These are phyloP conservation scores for Tiliacea citrago DNA, from an alignment of 2,888 invertebrate genomes.

Conservation along the genomic window DNA sequence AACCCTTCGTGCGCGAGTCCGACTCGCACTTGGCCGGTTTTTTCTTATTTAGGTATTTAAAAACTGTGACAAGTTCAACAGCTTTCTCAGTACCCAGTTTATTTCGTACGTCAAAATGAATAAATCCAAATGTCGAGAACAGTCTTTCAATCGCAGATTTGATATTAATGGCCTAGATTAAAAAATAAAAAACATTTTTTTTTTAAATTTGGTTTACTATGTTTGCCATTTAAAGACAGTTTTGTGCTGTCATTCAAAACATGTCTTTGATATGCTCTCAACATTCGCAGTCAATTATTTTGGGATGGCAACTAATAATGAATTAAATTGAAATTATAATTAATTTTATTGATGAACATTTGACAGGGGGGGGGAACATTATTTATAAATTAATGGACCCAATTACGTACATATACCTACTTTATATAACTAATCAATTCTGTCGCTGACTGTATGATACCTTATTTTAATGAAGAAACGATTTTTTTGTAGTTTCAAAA, in stretches of 20 bases:
- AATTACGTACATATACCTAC: too few species aligned
- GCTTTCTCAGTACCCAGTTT: too few species aligned
- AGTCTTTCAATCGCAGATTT: too few species aligned
- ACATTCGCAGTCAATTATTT: conserved; percentile 18
- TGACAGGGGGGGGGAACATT: conserved; percentile 3
- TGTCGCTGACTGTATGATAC: conserved; percentile 15
- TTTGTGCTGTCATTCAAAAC: conserved; percentile 19
- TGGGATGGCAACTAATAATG: conserved; percentile 16
- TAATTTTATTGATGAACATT: conserved; percentile 27
- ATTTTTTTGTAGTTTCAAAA: background rate
- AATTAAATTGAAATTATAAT: conserved; percentile 21
- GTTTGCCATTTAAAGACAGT: conserved; percentile 16
- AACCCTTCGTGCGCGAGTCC: too few species aligned
- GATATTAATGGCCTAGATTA: too few species aligned
- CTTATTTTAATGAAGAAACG: conserved; percentile 1
- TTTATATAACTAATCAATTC: background rate
- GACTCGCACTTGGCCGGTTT: too few species aligned
- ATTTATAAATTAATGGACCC: conserved; percentile 32
- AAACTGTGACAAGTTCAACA: too few species aligned
- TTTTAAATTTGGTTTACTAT: too few species aligned
- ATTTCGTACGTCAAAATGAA: too few species aligned
- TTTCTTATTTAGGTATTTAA: too few species aligned
- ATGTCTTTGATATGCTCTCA: conserved; percentile 17
- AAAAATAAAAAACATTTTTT: too few species aligned
- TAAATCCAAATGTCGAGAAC: too few species aligned